Percentiles rank a stretch among this genome's conserved stretches.
Evolutionary conservation across 2,113 vertebrate species (phyloP).

Genomic region (Psittacara wagleri): DNA sequence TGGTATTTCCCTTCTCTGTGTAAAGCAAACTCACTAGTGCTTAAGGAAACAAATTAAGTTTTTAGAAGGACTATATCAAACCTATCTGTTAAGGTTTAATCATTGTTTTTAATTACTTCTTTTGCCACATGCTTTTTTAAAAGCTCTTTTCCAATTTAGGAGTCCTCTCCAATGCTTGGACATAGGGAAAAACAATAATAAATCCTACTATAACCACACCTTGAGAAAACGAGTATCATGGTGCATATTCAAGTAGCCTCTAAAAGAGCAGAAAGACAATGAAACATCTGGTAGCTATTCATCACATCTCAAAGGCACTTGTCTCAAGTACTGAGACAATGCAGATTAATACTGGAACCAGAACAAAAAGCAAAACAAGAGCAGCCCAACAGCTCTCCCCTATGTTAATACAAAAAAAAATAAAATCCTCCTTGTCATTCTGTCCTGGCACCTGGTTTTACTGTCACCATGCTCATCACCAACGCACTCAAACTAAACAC

Average conservation of each 20-base stretch:
- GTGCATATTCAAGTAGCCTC: background rate
- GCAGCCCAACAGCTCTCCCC: background rate
- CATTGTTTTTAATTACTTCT: background rate
- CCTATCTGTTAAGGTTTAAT: background rate
- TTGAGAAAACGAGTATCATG: background rate
- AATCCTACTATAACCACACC: background rate
- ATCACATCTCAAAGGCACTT: background rate
- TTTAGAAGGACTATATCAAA: background rate
- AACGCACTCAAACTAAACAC: background rate
- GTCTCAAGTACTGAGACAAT: background rate
- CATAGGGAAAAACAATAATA: accelerated
- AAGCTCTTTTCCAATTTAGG: background rate
- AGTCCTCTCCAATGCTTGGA: background rate
- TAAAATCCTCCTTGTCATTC: background rate
- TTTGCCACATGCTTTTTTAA: background rate
- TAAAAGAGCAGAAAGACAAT: background rate
- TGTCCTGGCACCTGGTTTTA: background rate
- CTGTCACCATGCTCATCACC: accelerated
- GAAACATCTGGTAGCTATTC: background rate
- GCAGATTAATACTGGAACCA: background rate
- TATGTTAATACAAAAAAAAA: background rate
- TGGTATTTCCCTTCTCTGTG: background rate
- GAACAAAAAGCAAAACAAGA: background rate
- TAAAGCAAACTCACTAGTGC: background rate
- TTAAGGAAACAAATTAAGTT: background rate